A percentile compares a stretch with the other conserved stretches of the same genome.
Evolutionary conservation across 2,888 invertebrate genomes (phyloP).

Genomic region (Biston stratarius): DNA sequence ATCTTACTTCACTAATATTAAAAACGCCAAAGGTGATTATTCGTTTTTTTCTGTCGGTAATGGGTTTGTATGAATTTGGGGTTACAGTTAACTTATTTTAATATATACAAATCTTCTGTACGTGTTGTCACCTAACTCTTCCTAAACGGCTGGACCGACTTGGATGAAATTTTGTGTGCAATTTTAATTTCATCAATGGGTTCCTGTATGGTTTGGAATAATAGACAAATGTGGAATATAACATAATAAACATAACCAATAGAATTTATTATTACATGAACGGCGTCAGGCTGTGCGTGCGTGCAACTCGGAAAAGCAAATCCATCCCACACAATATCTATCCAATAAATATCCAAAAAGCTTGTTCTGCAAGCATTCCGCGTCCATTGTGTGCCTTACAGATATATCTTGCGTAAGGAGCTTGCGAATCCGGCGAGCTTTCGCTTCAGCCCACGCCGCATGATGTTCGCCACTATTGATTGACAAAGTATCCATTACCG

Average conservation of each 20-base stretch:
- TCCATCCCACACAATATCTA: constrained; percentile 84
- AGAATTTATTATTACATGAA: constrained; percentile 54
- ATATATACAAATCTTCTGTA: no score
- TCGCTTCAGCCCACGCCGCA: constrained; percentile 73
- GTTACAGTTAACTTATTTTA: no score
- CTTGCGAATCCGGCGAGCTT: constrained; percentile 73
- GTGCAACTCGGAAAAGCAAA: constrained; percentile 69
- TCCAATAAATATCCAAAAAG: constrained; percentile 86
- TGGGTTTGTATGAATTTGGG: no score
- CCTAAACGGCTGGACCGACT: no score
- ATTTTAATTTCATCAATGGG: no score
- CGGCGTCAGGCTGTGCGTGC: constrained; percentile 62
- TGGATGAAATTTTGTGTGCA: no score
- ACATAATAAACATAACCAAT: constrained; percentile 45
- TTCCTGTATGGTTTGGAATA: no score
- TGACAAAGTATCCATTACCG: constrained; percentile 77
- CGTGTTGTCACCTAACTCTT: no score
- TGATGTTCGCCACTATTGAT: constrained; percentile 66
- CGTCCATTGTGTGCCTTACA: constrained; percentile 80
- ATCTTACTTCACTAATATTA: no score
- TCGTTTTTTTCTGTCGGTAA: no score
- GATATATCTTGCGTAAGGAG: constrained; percentile 83
- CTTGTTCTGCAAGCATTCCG: constrained; percentile 81
- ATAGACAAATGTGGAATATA: constrained; percentile 29
- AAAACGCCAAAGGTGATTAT: no score